Evolutionary conservation across 2,113 vertebrate genomes (phyloP).

Genomic region (Chaetodon trifascialis): DNA sequence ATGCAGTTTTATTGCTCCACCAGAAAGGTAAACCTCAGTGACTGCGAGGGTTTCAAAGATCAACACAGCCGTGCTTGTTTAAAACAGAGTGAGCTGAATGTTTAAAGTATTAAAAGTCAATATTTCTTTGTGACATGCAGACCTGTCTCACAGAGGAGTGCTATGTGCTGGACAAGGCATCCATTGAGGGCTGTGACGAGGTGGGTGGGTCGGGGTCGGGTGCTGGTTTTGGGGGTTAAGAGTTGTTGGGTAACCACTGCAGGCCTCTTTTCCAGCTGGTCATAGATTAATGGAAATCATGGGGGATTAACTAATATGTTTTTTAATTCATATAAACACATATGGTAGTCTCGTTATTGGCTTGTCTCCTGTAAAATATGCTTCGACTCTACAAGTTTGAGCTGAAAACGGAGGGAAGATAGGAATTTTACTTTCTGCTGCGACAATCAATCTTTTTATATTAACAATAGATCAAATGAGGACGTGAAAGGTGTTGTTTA

Average conservation of each 20-base stretch:
- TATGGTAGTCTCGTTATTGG: no score
- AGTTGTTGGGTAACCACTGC: slow-evolving; percentile 54
- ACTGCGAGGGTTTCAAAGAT: slow-evolving; percentile 41
- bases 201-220: not conserved
- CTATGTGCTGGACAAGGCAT: slow-evolving; percentile 68
- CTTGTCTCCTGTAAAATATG: not conserved
- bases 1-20: slow-evolving; percentile 42
- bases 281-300: slow-evolving; percentile 23
- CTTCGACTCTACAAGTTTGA: not conserved
- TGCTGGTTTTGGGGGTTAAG: slow-evolving; percentile 56
- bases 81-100: slow-evolving; percentile 42
- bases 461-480: no score
- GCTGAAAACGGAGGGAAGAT: no score
- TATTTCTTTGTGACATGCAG: slow-evolving; percentile 66
- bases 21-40: slow-evolving; percentile 56
- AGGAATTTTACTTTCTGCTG: no score
- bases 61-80: slow-evolving; percentile 69
- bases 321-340: not conserved
- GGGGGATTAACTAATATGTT: not conserved
- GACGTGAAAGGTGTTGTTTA: no score
- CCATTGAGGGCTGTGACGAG: slow-evolving; percentile 57
- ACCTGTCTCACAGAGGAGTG: slow-evolving; percentile 57
- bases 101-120: slow-evolving; percentile 77
- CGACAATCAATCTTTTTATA: not conserved
- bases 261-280: slow-evolving; percentile 35